These are phyloP conservation scores for Dugesia japonica DNA, from an alignment of 2,888 invertebrate species.

Conservation along the genomic window DNA sequence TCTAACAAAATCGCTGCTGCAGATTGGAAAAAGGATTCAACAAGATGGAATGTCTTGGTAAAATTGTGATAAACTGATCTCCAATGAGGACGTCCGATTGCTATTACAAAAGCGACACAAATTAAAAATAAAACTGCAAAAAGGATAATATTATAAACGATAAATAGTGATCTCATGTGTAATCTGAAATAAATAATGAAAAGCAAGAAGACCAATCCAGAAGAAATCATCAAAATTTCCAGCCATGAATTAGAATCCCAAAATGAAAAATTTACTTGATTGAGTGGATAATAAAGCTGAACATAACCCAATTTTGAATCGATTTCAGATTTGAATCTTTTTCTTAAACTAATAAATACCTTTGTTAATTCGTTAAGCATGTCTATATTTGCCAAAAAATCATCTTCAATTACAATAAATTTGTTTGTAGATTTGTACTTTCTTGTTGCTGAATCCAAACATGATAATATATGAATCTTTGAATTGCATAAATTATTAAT, in stretches of 20 bases:
- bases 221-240: background rate
- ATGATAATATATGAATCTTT: background rate
- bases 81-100: constrained; percentile 29
- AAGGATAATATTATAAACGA: background rate
- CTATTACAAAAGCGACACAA: background rate
- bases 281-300: background rate
- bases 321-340: background rate
- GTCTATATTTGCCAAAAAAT: background rate
- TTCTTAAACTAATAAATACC: background rate
- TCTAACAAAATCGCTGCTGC: background rate
- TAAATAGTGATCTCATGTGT: background rate
- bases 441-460: background rate
- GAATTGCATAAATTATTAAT: background rate
- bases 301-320: background rate
- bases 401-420: background rate
- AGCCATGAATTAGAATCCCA: background rate
- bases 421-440: background rate
- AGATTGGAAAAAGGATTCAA: background rate
- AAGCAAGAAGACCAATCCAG: background rate
- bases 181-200: background rate
- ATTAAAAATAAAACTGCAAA: background rate
- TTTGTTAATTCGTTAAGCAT: background rate
- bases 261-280: background rate
- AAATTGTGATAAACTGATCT: background rate
- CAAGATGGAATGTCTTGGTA: background rate